Percentiles rank a stretch among this genome's conserved stretches.
Conservation (phyloP, 2,888 invertebrate genomes). For the Agrilus biguttatus region DNA sequence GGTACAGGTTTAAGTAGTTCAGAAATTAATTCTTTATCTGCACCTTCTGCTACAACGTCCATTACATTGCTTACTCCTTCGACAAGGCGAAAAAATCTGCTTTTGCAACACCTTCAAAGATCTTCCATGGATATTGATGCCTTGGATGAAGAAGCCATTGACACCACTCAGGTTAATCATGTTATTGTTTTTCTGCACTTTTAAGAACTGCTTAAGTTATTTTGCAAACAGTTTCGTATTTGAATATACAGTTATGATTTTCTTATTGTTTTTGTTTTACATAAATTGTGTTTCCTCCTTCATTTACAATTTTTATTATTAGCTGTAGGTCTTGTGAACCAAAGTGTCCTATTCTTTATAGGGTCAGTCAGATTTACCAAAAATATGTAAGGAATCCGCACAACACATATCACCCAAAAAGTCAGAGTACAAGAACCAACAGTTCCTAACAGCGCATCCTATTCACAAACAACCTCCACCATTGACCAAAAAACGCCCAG, state of each 20-base stretch:
- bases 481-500: slow-evolving; percentile 11
- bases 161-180: slow-evolving; percentile 38
- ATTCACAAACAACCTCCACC: slow-evolving; percentile 11
- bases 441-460: slow-evolving; percentile 15
- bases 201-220: too few species aligned
- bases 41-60: slow-evolving; percentile 39
- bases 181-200: not conserved
- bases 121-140: slow-evolving; percentile 77
- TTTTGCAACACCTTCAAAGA: slow-evolving; percentile 67
- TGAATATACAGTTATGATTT: too few species aligned
- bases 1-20: slow-evolving; percentile 41
- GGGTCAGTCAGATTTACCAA: slow-evolving; percentile 11
- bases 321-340: too few species aligned
- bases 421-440: slow-evolving; percentile 13
- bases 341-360: slow-evolving; percentile 1
- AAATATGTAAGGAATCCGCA: slow-evolving; percentile 10
- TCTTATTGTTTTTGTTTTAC: too few species aligned
- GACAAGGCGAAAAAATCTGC: slow-evolving; percentile 59
- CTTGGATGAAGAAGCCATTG: slow-evolving; percentile 55
- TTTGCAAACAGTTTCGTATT: too few species aligned
- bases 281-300: too few species aligned
- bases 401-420: slow-evolving; percentile 14
- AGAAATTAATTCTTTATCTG: slow-evolving; percentile 30
- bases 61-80: slow-evolving; percentile 60
- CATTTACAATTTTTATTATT: too few species aligned